Conservation (phyloP, 2,113 vertebrate species). For the Dromiciops gliroides region DNA sequence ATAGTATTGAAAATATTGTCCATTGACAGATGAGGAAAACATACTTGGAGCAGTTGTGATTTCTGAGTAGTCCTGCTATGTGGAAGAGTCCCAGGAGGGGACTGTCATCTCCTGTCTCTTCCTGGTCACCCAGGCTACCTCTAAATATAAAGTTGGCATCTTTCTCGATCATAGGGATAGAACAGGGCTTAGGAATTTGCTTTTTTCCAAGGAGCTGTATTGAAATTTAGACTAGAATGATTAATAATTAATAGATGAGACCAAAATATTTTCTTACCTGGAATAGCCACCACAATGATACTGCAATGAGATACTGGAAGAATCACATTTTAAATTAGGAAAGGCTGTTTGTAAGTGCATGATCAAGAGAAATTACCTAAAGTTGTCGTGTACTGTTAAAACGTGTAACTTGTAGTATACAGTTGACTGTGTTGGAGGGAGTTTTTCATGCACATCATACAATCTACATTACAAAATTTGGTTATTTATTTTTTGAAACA, state of each 20-base stretch:
- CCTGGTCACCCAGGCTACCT: neutral
- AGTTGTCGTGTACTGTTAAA: neutral
- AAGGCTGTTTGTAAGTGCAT: too few species aligned
- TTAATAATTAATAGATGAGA: too few species aligned
- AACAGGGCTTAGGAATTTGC: too few species aligned
- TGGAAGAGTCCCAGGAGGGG: neutral
- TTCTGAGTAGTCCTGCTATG: neutral
- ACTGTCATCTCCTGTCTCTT: neutral
- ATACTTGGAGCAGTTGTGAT: neutral
- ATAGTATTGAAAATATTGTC: neutral
- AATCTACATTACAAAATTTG: neutral
- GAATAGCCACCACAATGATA: too few species aligned
- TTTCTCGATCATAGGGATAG: too few species aligned
- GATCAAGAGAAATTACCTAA: too few species aligned
- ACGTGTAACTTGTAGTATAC: neutral
- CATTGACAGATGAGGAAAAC: neutral
- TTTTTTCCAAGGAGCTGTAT: too few species aligned
- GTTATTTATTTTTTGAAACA: neutral
- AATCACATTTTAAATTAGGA: too few species aligned
- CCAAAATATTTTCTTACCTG: too few species aligned
- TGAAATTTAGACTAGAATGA: too few species aligned
- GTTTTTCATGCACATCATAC: neutral
- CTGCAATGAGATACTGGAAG: too few species aligned
- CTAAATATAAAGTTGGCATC: neutral
- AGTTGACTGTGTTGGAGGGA: neutral